Percentiles rank a stretch among this genome's conserved stretches.
Evolutionary conservation across 53 echinoderm and acorn worm genomes (phyloP).

Genomic region (Glandiceps talaboti): DNA sequence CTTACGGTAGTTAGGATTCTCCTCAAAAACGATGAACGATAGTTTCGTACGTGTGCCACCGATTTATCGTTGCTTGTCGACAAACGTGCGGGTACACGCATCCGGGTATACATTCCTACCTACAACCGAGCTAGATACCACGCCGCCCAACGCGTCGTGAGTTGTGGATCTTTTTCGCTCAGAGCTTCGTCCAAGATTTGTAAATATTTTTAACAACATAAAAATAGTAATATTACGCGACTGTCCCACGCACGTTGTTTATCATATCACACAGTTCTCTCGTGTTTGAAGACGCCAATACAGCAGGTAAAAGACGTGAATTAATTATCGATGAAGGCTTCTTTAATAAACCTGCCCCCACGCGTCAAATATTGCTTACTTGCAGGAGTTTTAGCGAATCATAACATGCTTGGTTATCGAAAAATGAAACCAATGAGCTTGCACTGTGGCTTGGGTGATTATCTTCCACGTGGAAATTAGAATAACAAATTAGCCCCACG

Average conservation of each 20-base stretch:
- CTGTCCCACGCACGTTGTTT: not conserved
- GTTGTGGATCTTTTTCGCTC: not conserved
- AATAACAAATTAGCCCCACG: not conserved
- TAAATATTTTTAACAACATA: not conserved
- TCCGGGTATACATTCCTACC: no score
- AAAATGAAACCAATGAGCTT: not conserved
- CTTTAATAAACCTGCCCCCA: not conserved
- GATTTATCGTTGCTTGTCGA: not conserved
- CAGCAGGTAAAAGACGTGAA: not conserved
- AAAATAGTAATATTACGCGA: not conserved
- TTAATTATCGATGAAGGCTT: no score
- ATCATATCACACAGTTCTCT: not conserved
- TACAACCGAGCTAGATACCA: no score
- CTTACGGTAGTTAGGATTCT: not conserved
- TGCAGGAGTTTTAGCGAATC: not conserved
- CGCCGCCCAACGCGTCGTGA: not conserved
- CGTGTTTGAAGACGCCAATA: not conserved
- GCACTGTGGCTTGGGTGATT: not conserved
- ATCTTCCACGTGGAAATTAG: not conserved
- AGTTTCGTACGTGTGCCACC: not conserved
- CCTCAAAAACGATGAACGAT: not conserved
- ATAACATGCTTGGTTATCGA: not conserved
- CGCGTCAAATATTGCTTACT: not conserved
- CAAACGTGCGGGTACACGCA: not conserved
- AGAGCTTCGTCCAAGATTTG: not conserved